Evolutionary conservation across 2,797 vertebrate species (phyloP), one percentile per base, ranked within the genome.

Genomic region (Aeoliscus strigatus): DNA sequence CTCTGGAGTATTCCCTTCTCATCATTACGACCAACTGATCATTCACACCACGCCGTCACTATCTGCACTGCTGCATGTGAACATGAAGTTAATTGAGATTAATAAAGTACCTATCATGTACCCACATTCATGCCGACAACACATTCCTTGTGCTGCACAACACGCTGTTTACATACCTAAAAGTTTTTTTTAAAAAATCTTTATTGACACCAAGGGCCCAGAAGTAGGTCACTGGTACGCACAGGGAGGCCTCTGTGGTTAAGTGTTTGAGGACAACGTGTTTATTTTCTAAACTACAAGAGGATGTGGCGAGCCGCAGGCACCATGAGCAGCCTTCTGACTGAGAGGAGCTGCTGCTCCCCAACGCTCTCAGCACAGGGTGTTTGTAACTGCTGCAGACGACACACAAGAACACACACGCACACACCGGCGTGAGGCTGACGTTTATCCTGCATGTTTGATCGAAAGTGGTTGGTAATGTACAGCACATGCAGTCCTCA

Each of bases 211-310:
- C 0, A 6, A 34, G 27, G 9, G 34, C 55, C 47, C 39, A 48
- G 41, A 76, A 80, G 51, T 70, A 79, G 79, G 79, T 78, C 78
- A 72, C 47, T 31, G 49, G 78, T 79, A 26, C 72, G 26, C 56
- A 51, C 49, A 15, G 36, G 43, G 75, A 72, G 63, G 66, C 71
- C 70, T 48, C 16, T 61, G 75, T 21, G 74, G 78, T 77, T 64
- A 23, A 48, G 38, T 50, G 60, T 70, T 68, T 65, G 67, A 83
- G 71, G 78, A 85, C 79, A 79, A 75, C 24, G 62, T 85, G 79
- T 86, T 85, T 83, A 82, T 77, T 82, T 83, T 77, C 73, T 73
- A 72, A 81, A 84, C 75, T 75, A 84, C 81, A 79, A 79, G 73
- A 81, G 82, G 85, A 83, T 70, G 85, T 80, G 85, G 83, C 70